Percentiles rank a stretch among this genome's conserved stretches.
phyloP scores from a whole-genome alignment of 2,888 invertebrate genomes.

The Tupiocoris notatus region DNA sequence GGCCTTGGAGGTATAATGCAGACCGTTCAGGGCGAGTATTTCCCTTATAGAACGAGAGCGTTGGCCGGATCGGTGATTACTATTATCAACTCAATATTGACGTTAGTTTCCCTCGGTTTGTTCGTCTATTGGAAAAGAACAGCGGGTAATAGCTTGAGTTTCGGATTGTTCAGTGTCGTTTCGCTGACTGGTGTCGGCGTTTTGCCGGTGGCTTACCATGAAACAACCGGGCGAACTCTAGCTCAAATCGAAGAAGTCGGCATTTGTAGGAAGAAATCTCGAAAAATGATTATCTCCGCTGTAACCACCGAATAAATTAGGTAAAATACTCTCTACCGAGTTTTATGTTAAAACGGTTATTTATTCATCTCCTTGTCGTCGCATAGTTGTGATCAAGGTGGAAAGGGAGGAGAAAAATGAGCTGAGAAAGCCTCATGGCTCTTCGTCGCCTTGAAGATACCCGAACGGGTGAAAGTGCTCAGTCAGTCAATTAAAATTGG shows the following conservation, averaged over 20 bases:
- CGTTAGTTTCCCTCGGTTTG: conserved; percentile 36
- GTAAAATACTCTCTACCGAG: no score
- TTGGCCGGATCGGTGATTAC: conserved; percentile 41
- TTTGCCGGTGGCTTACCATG: conserved; percentile 55
- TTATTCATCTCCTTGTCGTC: no score
- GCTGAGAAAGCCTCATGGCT: no score
- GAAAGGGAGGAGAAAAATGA: no score
- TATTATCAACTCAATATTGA: conserved; percentile 1
- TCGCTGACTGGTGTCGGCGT: conserved; percentile 40
- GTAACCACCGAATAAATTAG: no score
- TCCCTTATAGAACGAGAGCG: conserved; percentile 45
- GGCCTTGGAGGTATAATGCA: conserved; percentile 44
- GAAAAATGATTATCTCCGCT: not conserved
- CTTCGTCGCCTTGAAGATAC: no score
- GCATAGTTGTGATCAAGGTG: no score
- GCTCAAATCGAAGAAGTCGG: conserved; percentile 60
- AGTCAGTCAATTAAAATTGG: no score
- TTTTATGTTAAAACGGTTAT: no score
- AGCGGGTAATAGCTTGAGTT: conserved; percentile 41
- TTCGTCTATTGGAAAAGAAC: conserved; percentile 39
- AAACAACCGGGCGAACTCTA: conserved; percentile 69
- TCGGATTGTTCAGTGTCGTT: conserved; percentile 27
- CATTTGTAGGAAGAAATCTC: conserved; percentile 17
- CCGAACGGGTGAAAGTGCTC: no score
- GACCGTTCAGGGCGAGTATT: conserved; percentile 47